Evolutionary conservation across 2,113 vertebrate genomes (phyloP).

Genomic region (Myotis yumanensis): DNA sequence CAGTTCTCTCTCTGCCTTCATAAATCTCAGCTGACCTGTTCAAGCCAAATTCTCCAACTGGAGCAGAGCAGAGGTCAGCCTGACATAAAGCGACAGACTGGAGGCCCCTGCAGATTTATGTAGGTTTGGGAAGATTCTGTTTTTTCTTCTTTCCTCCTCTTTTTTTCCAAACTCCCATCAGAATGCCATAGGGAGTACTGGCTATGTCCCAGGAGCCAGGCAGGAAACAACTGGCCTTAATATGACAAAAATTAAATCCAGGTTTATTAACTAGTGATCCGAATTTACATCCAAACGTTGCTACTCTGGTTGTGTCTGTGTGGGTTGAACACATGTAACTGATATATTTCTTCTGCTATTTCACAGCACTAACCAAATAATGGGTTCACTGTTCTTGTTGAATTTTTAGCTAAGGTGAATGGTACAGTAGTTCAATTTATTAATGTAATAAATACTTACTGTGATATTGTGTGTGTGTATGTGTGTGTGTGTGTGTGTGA

Average conservation of each 20-base stretch:
- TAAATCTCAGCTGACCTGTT: not conserved
- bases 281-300: not conserved
- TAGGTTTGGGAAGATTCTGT: conserved; percentile 9
- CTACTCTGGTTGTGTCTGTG: not conserved
- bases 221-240: not conserved
- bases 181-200: not conserved
- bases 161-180: not conserved
- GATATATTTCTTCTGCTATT: not conserved
- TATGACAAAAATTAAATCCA: not conserved
- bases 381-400: not conserved
- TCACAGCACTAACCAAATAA: not conserved
- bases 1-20: not conserved
- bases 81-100: conserved; percentile 32
- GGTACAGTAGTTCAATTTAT: not conserved
- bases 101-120: conserved; percentile 34
- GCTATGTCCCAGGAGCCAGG: not conserved
- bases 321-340: not conserved
- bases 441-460: not conserved
- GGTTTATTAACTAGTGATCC: not conserved
- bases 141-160: not conserved
- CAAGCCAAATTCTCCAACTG: not conserved
- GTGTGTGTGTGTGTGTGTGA: not conserved
- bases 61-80: conserved; percentile 50
- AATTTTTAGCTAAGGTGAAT: not conserved
- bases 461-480: not conserved